Base-by-base conservation (phyloP, 1,140 invertebrate species). In the Ericerus pela region DNA sequence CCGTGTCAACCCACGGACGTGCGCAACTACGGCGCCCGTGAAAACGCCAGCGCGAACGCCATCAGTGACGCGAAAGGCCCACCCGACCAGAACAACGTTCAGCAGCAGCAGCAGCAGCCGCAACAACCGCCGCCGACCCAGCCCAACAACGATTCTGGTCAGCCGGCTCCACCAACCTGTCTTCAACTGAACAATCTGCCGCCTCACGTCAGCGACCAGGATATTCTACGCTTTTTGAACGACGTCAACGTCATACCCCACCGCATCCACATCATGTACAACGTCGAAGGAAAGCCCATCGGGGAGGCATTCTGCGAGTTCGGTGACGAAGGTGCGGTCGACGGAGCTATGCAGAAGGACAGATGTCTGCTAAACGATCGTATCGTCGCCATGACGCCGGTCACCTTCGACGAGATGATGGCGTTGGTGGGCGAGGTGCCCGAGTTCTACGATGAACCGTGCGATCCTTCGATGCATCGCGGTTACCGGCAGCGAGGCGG, bases 231-330 rank as follows among this genome's bases (percentile, higher is more conserved):
- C 43, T 89, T 88, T 61, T 84, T 91, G 60, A 78, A 79, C 0
- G 79, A 85, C 41, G 79, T 84, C 18, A 80, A 81, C 11, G 72
- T 88, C 1, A 76, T 80, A 0, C 86, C 88, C 0, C 73, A 76
- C 26, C 77, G 82, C 57, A 85, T 91, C 57, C 84, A 89, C 63
- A 77, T 89, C 56, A 75, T 91, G 67, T 70, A 80, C 12, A 83
- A 81, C 60, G 68, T 77, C 6, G 73, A 73, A 38, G 78, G 81
- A 2, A 73, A 78, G 58, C 82, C 84, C 0, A 78, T 79, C 0
- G 88, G 89, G 0, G 82, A 89, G 60, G 88, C 85, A 31, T 89
- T 87, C 65, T 86, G 88, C 61, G 88, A 93, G 65, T 93, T 94
- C 65, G 69, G 73, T 10, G 76, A 74, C 14, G 57, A 69, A 0